Evolutionary conservation across 2,888 invertebrate species (phyloP), one percentile per base, ranked within the genome.

Genomic region (Clunio marinus): DNA sequence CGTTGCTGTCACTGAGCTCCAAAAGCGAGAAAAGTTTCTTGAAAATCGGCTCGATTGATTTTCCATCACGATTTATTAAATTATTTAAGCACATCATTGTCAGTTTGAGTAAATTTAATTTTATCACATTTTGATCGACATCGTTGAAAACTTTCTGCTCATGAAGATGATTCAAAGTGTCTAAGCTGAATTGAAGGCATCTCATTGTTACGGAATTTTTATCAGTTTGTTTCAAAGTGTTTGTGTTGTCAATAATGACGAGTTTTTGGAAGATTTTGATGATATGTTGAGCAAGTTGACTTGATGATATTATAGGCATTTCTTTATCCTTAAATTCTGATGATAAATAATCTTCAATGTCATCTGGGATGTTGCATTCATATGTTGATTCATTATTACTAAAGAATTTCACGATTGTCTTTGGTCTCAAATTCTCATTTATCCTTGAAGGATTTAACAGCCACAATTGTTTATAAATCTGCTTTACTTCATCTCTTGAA

Each of bases 201-300:
- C 74, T 72, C 5, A 76, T 72, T 37, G 76, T 76, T 4, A 74
- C 72, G 2, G 75, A 75, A 58, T 75, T 73, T 60, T 74, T 72
- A 24, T 72, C 72, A 2, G 77, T 70, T 25, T 72, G 25, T 4
- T 25, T 70, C 22, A 74, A 68, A 28, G 70, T 74, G 27, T 24
- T 45, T 4, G 25, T 17, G 3, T 72, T 72, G 70, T 78, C 79
- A 24, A 74, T 73, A 24, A 70, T 70, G 46, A 77, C 73, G 59
- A 78, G 76, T 51, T 77, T 75, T 2, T 72, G 72, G 0, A 78
- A 71, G 37, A 78, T 60, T 59, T 77, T 73, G 10, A 79, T 75
- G 7, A 79, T 74, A 10, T 77, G 67, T 25, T 72, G 70, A 0
- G 78, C 77, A 63, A 78, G 72, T 65, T 78, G 76, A 72, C 77